phyloP scores from a whole-genome alignment of 2,888 invertebrate species.

The Tinea trinotella region DNA sequence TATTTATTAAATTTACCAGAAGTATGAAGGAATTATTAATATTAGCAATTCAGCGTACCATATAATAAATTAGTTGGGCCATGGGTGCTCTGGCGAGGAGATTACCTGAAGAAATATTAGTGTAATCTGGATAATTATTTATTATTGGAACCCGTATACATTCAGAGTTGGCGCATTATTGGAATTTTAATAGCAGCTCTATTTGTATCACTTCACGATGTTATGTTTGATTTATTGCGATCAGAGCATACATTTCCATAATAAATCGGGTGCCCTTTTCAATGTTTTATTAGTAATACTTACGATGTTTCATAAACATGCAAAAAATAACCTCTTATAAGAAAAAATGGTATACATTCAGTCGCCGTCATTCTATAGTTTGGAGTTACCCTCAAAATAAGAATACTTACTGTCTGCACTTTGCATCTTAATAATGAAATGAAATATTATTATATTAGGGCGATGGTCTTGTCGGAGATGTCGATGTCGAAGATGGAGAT shows the following conservation, averaged over 20 bases:
- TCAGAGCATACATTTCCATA: slow-evolving; percentile 29
- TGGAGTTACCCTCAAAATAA: not conserved
- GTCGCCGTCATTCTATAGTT: too few relatives aligned
- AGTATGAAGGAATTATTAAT: too few relatives aligned
- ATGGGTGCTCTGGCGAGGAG: not conserved
- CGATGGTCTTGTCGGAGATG: too few relatives aligned
- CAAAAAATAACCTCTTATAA: too few relatives aligned
- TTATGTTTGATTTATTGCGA: slow-evolving; percentile 58
- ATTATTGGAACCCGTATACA: slow-evolving; percentile 35
- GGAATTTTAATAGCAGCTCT: slow-evolving; percentile 55
- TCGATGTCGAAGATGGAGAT: not conserved
- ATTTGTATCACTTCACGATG: slow-evolving; percentile 54
- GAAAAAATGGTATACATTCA: too few relatives aligned
- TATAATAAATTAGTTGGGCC: too few relatives aligned
- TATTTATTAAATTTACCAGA: too few relatives aligned
- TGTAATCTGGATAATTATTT: slow-evolving; percentile 30
- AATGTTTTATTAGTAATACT: not conserved
- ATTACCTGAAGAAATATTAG: not conserved
- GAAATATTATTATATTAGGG: too few relatives aligned
- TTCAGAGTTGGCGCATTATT: slow-evolving; percentile 53
- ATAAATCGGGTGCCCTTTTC: not conserved
- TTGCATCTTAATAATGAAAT: too few relatives aligned
- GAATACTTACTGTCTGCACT: too few relatives aligned
- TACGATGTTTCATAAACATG: too few relatives aligned
- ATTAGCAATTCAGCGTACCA: too few relatives aligned